Evolutionary conservation across 2,113 vertebrate species (phyloP), one percentile per base, ranked within the genome.

Genomic region (Rhinoptilus africanus): DNA sequence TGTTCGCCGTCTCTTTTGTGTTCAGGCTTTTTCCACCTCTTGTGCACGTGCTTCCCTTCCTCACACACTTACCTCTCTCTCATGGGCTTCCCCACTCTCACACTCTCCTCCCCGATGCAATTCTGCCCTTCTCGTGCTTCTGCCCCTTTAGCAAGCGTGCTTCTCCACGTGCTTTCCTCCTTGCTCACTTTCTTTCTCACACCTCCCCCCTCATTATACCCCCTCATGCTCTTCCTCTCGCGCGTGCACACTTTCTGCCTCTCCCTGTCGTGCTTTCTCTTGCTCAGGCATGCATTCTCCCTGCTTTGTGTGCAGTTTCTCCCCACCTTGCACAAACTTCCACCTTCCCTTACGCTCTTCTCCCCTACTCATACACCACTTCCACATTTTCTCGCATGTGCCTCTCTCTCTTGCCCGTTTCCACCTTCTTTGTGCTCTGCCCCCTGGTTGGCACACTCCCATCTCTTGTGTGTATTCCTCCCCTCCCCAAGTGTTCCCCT

Each of bases 141-240:
- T 30, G 35, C 30, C 22, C 12, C 37, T 60, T 67, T 68, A n/a
- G 14, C 43, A 63, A 43, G 10, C 15, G 5, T 22, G 23, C 57
- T 72, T 87, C 67, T 20, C 4, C 9, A 10, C 28, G 41, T 1
- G 1, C 39, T 51, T 79, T 66, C 50, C 35, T 69, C 8, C 24
- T 74, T 20, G 8, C 0, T 0, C 1, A 2, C 18, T 71, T 53
- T 48, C 23, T 72, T 34, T n/a, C n/a, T 80, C 15, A 56, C 20
- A 9, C 22, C n/a, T 66, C 13, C 28, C 34, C 50, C 47, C 11
- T 62, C 47, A n/a, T 2, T 4, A 30, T n/a, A 24, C 13, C 3
- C 5, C 12, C 10, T 73, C 6, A 5, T n/a, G 54, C 32, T 66
- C 60, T 68, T 16, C 16, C 11, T 5, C 34, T 50, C 47, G 35